Percentiles rank a stretch among this genome's conserved stretches.
Conservation (phyloP, 2,888 invertebrate genomes). For the Dicycla oo region DNA sequence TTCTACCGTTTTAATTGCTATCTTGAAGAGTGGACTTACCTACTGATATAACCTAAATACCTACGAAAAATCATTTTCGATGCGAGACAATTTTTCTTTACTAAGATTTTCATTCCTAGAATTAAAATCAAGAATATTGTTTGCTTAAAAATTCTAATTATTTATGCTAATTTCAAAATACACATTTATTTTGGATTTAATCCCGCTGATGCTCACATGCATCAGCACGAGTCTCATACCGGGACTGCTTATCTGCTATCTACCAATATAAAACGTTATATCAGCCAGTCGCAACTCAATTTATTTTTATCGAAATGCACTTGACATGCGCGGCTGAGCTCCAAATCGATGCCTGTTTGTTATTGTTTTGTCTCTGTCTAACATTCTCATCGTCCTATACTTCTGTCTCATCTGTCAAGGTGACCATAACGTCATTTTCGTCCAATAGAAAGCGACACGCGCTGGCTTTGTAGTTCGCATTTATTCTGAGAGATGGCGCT, state of each 20-base stretch:
- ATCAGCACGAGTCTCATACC: slow-evolving; percentile 3
- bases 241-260: slow-evolving; percentile 18
- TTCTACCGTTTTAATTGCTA: neutral
- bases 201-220: neutral
- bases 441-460: slow-evolving; percentile 73
- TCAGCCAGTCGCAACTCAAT: slow-evolving; percentile 62
- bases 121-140: neutral
- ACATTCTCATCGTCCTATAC: slow-evolving; percentile 41
- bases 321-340: slow-evolving; percentile 88
- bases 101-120: too few species aligned
- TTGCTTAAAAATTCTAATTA: neutral
- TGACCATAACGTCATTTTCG: slow-evolving; percentile 72
- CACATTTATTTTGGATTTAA: neutral
- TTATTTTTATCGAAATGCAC: slow-evolving; percentile 80
- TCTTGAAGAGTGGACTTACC: neutral
- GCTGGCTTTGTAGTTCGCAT: slow-evolving; percentile 71
- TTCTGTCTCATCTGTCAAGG: slow-evolving; percentile 71
- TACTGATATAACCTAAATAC: too few species aligned
- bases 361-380: slow-evolving; percentile 82
- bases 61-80: neutral
- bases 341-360: slow-evolving; percentile 88
- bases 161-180: neutral
- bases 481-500: slow-evolving; percentile 81
- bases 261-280: slow-evolving; percentile 38
- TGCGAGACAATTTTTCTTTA: neutral